phyloP scores from a whole-genome alignment of 2,113 vertebrate species.

The Jaculus jaculus region DNA sequence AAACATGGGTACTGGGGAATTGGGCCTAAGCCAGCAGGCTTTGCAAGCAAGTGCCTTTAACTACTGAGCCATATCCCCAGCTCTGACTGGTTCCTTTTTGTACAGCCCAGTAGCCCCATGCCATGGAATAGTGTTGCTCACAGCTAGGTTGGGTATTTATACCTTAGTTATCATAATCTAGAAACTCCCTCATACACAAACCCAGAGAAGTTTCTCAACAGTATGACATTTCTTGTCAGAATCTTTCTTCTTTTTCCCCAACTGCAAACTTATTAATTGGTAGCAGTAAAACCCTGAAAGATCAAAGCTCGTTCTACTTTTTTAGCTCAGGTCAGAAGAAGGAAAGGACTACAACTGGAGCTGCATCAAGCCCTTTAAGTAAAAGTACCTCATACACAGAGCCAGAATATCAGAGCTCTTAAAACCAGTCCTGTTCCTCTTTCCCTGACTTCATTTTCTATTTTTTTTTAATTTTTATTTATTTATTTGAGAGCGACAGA shows the following conservation, averaged over 20 bases:
- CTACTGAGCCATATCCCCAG: no score
- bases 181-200: no score
- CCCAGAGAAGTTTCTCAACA: background rate
- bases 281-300: background rate
- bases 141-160: no score
- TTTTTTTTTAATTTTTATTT: no score
- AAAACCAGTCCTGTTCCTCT: background rate
- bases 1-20: no score
- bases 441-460: background rate
- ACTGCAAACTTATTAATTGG: background rate
- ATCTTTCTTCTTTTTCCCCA: background rate
- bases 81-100: no score
- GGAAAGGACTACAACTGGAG: background rate
- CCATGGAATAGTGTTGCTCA: no score
- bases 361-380: background rate
- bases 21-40: no score
- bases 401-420: background rate
- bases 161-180: no score
- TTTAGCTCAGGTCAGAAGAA: constrained; percentile 33
- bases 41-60: no score
- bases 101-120: no score
- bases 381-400: background rate
- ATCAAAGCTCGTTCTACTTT: background rate
- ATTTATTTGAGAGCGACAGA: no score
- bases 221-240: constrained; percentile 5